phyloP scores from a whole-genome alignment of 2,113 vertebrate genomes.

The Petrocephalus microphthalmus region DNA sequence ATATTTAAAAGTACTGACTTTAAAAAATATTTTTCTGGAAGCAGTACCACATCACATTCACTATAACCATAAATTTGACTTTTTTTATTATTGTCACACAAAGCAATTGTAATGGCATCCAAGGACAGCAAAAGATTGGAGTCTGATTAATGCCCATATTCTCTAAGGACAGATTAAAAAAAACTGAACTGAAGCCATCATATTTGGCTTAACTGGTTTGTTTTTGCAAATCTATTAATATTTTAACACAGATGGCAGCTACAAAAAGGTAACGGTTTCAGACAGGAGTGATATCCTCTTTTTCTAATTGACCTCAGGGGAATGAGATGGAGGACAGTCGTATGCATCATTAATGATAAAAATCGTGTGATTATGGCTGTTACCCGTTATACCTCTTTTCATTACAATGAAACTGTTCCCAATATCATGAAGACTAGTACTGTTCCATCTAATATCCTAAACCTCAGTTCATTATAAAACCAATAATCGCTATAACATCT shows the following conservation, averaged over 20 bases:
- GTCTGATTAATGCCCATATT: slow-evolving; percentile 38
- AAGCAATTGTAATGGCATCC: neutral
- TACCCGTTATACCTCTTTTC: neutral
- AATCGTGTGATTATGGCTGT: neutral
- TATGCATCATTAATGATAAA: slow-evolving; percentile 11
- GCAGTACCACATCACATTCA: neutral
- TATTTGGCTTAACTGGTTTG: slow-evolving; percentile 39
- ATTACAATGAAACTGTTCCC: neutral
- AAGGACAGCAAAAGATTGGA: slow-evolving; percentile 11
- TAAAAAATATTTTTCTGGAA: neutral
- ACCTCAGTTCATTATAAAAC: neutral
- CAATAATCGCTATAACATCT: neutral
- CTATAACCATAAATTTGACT: neutral
- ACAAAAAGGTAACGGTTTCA: slow-evolving; percentile 38
- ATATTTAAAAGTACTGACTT: neutral
- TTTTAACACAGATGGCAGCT: slow-evolving; percentile 37
- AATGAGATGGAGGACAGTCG: neutral
- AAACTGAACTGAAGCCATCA: slow-evolving; percentile 28
- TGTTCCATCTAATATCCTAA: neutral
- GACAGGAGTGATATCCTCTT: slow-evolving; percentile 47
- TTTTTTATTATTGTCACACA: neutral
- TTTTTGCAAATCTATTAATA: slow-evolving; percentile 44
- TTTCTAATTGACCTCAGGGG: slow-evolving; percentile 34
- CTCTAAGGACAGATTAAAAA: slow-evolving; percentile 18
- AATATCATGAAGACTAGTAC: neutral